Base-by-base conservation (phyloP, 2,888 invertebrate species). In the Gastracanthus pulcherrimus region DNA sequence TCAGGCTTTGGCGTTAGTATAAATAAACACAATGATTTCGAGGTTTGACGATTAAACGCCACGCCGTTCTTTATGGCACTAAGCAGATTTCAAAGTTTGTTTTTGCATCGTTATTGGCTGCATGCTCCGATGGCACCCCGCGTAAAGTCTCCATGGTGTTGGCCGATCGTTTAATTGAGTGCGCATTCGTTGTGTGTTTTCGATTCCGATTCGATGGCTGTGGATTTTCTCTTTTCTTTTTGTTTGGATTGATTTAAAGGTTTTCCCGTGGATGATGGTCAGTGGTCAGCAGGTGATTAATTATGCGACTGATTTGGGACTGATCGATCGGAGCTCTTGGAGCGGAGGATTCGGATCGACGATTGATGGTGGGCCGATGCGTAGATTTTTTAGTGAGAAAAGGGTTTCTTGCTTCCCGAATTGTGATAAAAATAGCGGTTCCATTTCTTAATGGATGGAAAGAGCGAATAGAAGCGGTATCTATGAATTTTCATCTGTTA, bases 1-100 rank as follows among this genome's bases (percentile, higher is more conserved):
- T n/a, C 6, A 16, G 13, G 26, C 41, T 16, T 41, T 55, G 55
- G 23, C 38, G 36, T 70, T 11, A 45, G n/a, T 19, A 34, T 62
- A 74, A 62, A 74, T 74, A 75, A 70, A 70, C 36, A 64, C 64
- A 23, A 16, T 34, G 26, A 75, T 64, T 48, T 64, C 23, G 48
- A 62, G 45, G 23, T 64, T 64, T 36, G 41, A 64, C n/a, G 64
- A 62, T 64, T 75, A 48, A n/a, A 29, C 26, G 45, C 23, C 13
- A 55, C 26, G 23, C 11, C 13, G 1, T 55, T 55, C 69, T 48
- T 69, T 69, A 69, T 9, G 29, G 48, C 45, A 48, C 31, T 19
- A 29, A 69, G 48, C 19, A 19, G 31, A 69, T 26, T 0, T 23
- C 38, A n/a, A 38, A 29, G 41, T 58, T 23, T 60, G 72, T 72